phyloP scores from a whole-genome alignment of 2,797 vertebrate genomes.

The Odontamblyopus rebecca region DNA sequence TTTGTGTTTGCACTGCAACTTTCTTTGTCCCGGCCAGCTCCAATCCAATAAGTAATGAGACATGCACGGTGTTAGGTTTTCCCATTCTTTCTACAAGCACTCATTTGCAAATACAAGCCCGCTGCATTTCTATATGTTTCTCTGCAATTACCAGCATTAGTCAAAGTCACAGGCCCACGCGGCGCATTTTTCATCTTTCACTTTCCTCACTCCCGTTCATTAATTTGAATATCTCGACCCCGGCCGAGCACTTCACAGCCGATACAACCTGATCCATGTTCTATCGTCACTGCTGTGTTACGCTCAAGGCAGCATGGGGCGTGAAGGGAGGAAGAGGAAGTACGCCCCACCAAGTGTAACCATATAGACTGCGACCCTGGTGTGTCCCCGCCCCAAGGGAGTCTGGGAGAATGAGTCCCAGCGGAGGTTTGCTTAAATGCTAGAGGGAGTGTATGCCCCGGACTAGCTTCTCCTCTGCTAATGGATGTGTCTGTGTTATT shows the following conservation, averaged over 20 bases:
- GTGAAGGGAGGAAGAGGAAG: conserved; percentile 49
- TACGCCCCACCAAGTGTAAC: conserved; percentile 47
- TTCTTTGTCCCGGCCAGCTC: conserved; percentile 50
- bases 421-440: conserved; percentile 74
- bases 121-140: conserved; percentile 70
- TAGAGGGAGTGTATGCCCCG: conserved; percentile 71
- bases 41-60: conserved; percentile 65
- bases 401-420: conserved; percentile 75
- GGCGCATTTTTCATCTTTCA: conserved; percentile 72
- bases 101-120: conserved; percentile 69
- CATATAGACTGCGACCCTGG: conserved; percentile 44
- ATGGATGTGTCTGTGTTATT: conserved; percentile 76
- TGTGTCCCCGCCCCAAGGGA: conserved; percentile 64
- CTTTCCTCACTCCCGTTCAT: conserved; percentile 68
- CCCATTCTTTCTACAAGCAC: conserved; percentile 29
- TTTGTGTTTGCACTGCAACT: conserved; percentile 64
- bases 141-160: conserved; percentile 76
- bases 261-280: conserved; percentile 57
- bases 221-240: conserved; percentile 72
- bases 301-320: conserved; percentile 39
- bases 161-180: conserved; percentile 69
- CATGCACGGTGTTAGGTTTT: conserved; percentile 29
- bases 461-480: conserved; percentile 59
- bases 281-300: conserved; percentile 14
- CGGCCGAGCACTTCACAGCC: conserved; percentile 43